Evolutionary conservation across 2,113 vertebrate genomes (phyloP), one percentile per base, ranked within the genome.

Genomic region (Clarias batrachus): DNA sequence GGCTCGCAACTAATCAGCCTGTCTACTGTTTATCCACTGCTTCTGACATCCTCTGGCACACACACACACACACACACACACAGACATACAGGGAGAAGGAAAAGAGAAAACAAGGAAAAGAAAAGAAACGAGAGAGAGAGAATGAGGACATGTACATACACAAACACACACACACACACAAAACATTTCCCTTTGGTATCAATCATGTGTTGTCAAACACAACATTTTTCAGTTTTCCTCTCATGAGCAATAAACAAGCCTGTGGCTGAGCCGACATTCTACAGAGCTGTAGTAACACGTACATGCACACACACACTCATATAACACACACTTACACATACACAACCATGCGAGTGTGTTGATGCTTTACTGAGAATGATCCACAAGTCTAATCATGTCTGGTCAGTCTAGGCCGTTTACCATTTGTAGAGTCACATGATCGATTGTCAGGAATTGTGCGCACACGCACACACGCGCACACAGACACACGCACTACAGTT

Each of bases 1-100:
- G 30, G 66, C 57, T 81, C 17, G 0, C 37, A 85, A 86, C 81
- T 76, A 89, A 89, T 89, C 85, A 84, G 81, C 33, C 83, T 84
- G 82, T 81, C 62, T 70, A 84, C 83, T 74, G 68, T 84, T 84
- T 84, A 84, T 60, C 68, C 57, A 60, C 62, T 57, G 63, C 33
- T 70, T 71, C 77, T 17, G 65, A 60, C 60, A 81, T 73, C 68
- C 9, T 30, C 56, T 74, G 65, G 52, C 54, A 41, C 65, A 19
- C 48, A 48, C 48, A n/a, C 48, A 48, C 23, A 65, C 5, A 65
- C 65, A 13, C 2, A 73, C 1, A 17, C 48, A n/a, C 48, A 48
- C 23, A 65, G 12, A 65, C 65, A 13, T 5, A 73, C 1, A 17
- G 4, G 30, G 14, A 30, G 11, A 68, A n/a, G 13, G 52, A 19